Evolutionary conservation across 2,113 vertebrate genomes (phyloP), one percentile per base, ranked within the genome.

Genomic region (Pachyramphus minor): DNA sequence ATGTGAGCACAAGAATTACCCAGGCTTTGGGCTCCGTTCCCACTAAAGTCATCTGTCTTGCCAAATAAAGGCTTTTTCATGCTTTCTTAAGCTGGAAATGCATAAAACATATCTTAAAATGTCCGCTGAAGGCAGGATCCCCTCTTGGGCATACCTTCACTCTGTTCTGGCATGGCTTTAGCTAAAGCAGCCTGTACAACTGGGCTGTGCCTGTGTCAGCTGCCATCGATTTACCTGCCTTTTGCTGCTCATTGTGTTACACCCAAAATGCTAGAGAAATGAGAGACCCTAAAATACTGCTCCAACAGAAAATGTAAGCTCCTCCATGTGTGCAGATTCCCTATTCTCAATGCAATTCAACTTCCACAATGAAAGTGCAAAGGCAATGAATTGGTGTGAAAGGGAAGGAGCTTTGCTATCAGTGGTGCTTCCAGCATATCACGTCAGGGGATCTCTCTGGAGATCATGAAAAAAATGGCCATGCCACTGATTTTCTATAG

Each of bases 171-270:
- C 30, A 55, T 66, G 41, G 31, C 8, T 68, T 12, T 15, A 27
- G 56, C 81, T 49, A 69, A 33, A 74, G 64, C 63, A 3, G 16
- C 8, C 47, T 14, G 55, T 16, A 30, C 58, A 30, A 25, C 21
- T 2, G 1, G 63, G 59, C 68, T 71, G 52, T 3, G 68, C 18
- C 47, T 20, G 60, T 37, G 42, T 21, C 52, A 3, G 45, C 45
- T 23, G 44, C 81, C 84, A 11, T 1, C 3, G 3, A 19, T 13
- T 23, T 22, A 42, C 49, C 58, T 2, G 0, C 0, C 0, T 45
- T 44, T 24, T 16, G 22, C 55, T 55, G 42, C 64, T 79, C 33
- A 1, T 45, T 47, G 53, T 33, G 24, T 30, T 13, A 45, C 71
- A n/a, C 28, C 44, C 30, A 2, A 81, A 84, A 44, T 10, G 53